Evolutionary conservation across 2,797 vertebrate species (phyloP), one percentile per base, ranked within the genome.

Genomic region (Alfaro cultratus): DNA sequence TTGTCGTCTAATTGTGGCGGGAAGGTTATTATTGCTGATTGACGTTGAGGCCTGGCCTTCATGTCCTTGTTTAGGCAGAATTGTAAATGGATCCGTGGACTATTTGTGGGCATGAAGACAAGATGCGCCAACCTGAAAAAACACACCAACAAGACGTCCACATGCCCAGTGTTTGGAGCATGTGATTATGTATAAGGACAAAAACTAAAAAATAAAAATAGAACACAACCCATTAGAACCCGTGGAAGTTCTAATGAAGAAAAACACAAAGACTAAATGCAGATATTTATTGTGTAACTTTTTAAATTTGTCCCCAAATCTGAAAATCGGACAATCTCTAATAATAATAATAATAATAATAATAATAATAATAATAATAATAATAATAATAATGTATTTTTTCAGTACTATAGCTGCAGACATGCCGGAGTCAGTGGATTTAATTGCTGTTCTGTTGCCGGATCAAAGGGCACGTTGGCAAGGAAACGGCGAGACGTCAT

Each of bases 341-440:
- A 9, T 41, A 41, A 68, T 23, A 41, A 31, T 21, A 53, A 53
- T 26, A 21, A 53, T 8, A 29, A 51, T 51, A 57, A 57, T 57
- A 57, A 57, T n/a, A 57, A n/a, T 57, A 57, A 57, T 57, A 55
- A 55, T 55, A n/a, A 34, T 73, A 49, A 49, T 73, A 73, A 73
- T 49, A 73, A 49, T 49, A 49, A 71, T 57, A 57, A 57, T 57
- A 57, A 57, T 51, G 21, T 0, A 49, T 51, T 12, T 31, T 41
- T 43, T 51, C 13, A 21, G 29, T n/a, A 39, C 53, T 15, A 29
- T 10, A 43, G 26, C 36, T 91, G 96, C 96, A 97, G 97, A 97
- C 97, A 95, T 86, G 87, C 92, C 96, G 97, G 97, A 98, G 97
- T 97, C 97, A 93, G 87, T 90, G 89, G 89, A 90, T 96, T 97